Conservation (phyloP, 2,113 vertebrate genomes). For the Sarotherodon lohbergeri region DNA sequence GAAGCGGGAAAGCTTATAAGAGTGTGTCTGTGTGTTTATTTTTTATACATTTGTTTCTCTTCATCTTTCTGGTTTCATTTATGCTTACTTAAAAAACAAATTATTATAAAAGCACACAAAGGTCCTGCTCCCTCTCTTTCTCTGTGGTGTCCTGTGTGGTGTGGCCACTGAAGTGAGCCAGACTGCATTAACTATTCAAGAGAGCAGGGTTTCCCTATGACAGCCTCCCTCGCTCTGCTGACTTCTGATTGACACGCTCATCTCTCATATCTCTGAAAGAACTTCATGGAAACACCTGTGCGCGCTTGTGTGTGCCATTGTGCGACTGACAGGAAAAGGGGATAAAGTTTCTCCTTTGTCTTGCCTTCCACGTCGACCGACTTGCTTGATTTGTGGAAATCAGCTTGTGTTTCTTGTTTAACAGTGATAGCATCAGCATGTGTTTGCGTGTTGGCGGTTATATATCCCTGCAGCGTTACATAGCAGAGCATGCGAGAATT, state of each 20-base stretch:
- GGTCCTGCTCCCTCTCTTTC: not conserved
- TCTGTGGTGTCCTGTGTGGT: constrained; percentile 47
- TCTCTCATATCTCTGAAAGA: constrained; percentile 38
- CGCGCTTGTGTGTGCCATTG: not conserved
- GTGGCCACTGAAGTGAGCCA: constrained; percentile 48
- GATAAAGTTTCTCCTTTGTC: constrained; percentile 41
- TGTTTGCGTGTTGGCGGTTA: not conserved
- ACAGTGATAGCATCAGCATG: not conserved
- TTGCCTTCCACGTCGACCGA: not conserved
- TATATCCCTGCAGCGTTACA: not conserved
- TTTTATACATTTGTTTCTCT: not conserved
- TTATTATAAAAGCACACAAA: not conserved
- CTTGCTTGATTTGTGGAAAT: constrained; percentile 14
- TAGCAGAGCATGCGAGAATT: not conserved
- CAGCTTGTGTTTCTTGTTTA: not conserved
- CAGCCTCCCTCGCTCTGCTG: constrained; percentile 31
- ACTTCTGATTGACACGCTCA: constrained; percentile 58
- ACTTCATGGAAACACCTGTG: constrained; percentile 19
- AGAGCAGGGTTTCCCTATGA: constrained; percentile 51
- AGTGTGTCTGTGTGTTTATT: not conserved
- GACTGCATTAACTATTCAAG: constrained; percentile 66
- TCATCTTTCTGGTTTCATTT: not conserved
- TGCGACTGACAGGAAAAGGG: constrained; percentile 1
- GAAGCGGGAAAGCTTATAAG: not conserved
- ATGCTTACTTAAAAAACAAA: not conserved